Conservation (phyloP, 2,797 vertebrate genomes). For the Myotis pilosus region DNA sequence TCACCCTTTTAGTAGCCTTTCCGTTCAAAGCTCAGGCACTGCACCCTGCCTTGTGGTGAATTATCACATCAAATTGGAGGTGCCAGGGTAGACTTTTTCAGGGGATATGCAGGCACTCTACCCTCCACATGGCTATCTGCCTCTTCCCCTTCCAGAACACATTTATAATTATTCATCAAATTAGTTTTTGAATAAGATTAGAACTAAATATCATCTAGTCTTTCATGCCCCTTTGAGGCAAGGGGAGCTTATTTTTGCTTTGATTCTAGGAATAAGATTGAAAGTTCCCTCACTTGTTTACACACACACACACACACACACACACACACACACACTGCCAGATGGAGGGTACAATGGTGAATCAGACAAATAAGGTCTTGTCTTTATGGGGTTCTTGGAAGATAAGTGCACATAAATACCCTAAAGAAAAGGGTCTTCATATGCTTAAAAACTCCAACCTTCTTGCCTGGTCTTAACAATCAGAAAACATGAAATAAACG, state of each 20-base stretch:
- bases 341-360: not conserved
- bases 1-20: not conserved
- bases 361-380: not conserved
- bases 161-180: not conserved
- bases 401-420: not conserved
- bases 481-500: not conserved
- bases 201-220: not conserved
- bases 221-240: not conserved
- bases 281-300: not conserved
- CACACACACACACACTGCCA: not conserved
- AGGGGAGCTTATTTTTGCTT: slow-evolving; percentile 3
- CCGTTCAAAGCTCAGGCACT: not conserved
- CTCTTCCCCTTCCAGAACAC: not conserved
- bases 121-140: not conserved
- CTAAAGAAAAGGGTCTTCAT: not conserved
- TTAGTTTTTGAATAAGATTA: not conserved
- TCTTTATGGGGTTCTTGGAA: not conserved
- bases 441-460: not conserved
- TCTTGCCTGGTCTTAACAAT: slow-evolving; percentile 6
- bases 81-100: not conserved
- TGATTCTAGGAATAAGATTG: not conserved
- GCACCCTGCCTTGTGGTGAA: not conserved
- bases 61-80: not conserved
- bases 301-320: not conserved
- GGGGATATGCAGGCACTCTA: not conserved